Evolutionary conservation across 2,888 invertebrate species (phyloP), one percentile per base, ranked within the genome.

Genomic region (Athetis lepigone): DNA sequence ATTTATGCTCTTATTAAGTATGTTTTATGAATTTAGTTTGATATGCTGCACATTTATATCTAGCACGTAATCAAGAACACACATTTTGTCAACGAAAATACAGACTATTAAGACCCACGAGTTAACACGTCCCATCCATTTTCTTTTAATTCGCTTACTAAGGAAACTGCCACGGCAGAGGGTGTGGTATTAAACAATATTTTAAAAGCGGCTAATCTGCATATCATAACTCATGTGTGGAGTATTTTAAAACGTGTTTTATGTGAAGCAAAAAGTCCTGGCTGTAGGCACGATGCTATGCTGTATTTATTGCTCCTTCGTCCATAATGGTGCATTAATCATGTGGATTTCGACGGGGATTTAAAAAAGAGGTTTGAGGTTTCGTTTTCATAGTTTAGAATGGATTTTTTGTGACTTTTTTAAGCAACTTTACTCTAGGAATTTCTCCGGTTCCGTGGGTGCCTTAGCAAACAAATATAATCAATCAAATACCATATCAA

Each of bases 201-300:
- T 69, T 77, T 72, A 66, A 77, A 72, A 59, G 58, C 71, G 33
- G 59, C 60, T 75, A 72, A 78, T 75, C 75, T 78, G 29, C 45
- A 65, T 43, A 49, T 66, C 72, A 72, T 78, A 66, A 77, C 42
- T 77, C 75, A 77, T 59, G 45, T 59, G 65, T 50, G 40, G 60
- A 59, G 37, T 65, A 71, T 75, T 72, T 64, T 52, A 75, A 72
- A 72, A 51, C 61, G 37, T 68, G 65, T 57, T 78, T 72, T 66
- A 55, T 75, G 47, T 45, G 21, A 75, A 60, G 78, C 63, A 77
- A 75, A 76, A 77, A 75, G 62, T 75, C 49, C 16, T 11, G 59
- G 54, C 56, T 62, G 58, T 45, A 55, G 57, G 25, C 56, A 33
- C 33, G 33, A 21, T 47, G 52, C 16, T 16, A 63, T 66, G 25